phyloP scores from a whole-genome alignment of 2,797 vertebrate genomes.

The Danio kyathit region DNA sequence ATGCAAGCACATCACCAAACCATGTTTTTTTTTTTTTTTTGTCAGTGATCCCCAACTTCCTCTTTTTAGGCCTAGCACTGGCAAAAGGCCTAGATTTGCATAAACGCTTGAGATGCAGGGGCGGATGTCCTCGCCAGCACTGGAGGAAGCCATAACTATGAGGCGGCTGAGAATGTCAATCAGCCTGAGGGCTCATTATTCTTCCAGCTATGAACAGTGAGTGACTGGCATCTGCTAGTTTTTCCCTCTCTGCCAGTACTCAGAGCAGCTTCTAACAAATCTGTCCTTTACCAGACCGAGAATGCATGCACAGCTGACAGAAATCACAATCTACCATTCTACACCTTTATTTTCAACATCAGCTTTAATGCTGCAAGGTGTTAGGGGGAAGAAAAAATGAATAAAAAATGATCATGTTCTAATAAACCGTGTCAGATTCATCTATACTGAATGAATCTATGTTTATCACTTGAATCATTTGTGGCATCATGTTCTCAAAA shows the following conservation, averaged over 20 bases:
- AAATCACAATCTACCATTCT: constrained; percentile 30
- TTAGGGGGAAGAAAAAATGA: no score
- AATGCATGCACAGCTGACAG: constrained; percentile 9
- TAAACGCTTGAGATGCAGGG: constrained; percentile 55
- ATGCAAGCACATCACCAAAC: constrained; percentile 44
- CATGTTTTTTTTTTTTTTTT: constrained; percentile 33
- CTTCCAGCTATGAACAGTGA: constrained; percentile 43
- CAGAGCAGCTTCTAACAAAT: constrained; percentile 44
- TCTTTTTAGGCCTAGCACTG: constrained; percentile 49
- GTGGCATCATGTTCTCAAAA: not conserved
- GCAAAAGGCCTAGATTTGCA: constrained; percentile 60
- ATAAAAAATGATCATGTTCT: not conserved
- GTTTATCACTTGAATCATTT: constrained; percentile 7
- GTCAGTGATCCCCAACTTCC: constrained; percentile 46
- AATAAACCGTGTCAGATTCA: not conserved
- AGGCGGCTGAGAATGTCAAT: constrained; percentile 61
- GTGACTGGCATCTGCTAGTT: constrained; percentile 54
- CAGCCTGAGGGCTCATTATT: constrained; percentile 59
- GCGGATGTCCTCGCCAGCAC: constrained; percentile 48
- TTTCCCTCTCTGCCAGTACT: constrained; percentile 19
- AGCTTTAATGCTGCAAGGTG: not conserved
- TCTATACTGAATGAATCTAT: not conserved
- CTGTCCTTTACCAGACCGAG: constrained; percentile 29
- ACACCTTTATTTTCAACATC: constrained; percentile 16
- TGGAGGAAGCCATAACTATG: constrained; percentile 49